Conservation (phyloP, 2,797 vertebrate genomes). For the Rallus crepitans region DNA sequence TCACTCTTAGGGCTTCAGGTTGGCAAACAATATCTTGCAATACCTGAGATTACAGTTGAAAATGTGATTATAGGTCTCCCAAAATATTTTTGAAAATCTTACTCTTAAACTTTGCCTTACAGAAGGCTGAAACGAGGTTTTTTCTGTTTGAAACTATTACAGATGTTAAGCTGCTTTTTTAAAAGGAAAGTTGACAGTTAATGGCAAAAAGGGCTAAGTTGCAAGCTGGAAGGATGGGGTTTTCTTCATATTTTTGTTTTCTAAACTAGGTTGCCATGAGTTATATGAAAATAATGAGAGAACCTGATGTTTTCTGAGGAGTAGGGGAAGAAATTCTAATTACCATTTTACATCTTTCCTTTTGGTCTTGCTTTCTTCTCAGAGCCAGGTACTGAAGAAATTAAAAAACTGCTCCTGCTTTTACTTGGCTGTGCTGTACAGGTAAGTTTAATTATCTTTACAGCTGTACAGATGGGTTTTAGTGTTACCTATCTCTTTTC, state of each 20-base stretch:
- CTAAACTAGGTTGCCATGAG: not conserved
- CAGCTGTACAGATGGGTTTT: not conserved
- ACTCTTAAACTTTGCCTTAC: not conserved
- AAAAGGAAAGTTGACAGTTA: not conserved
- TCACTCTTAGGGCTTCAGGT: not conserved
- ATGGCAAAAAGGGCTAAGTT: not conserved
- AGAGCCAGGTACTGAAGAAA: conserved; percentile 93
- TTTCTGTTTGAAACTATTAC: not conserved
- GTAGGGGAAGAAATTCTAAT: not conserved
- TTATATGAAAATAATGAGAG: not conserved
- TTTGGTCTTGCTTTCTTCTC: conserved; percentile 34
- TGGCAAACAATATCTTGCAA: not conserved
- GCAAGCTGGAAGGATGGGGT: not conserved
- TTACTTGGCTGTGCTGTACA: conserved; percentile 96
- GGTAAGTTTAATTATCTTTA: conserved; percentile 77
- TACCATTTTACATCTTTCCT: not conserved
- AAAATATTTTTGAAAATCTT: not conserved
- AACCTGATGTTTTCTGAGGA: not conserved
- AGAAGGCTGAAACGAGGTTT: not conserved
- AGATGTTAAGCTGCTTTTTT: not conserved
- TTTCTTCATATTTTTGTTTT: not conserved
- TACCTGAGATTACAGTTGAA: not conserved
- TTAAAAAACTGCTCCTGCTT: conserved; percentile 93
- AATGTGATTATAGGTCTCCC: not conserved
- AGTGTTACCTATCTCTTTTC: not conserved